A percentile compares a stretch with the other conserved stretches of the same genome.
phyloP scores from a whole-genome alignment of 2,888 invertebrate genomes.

The Biston betularia region DNA sequence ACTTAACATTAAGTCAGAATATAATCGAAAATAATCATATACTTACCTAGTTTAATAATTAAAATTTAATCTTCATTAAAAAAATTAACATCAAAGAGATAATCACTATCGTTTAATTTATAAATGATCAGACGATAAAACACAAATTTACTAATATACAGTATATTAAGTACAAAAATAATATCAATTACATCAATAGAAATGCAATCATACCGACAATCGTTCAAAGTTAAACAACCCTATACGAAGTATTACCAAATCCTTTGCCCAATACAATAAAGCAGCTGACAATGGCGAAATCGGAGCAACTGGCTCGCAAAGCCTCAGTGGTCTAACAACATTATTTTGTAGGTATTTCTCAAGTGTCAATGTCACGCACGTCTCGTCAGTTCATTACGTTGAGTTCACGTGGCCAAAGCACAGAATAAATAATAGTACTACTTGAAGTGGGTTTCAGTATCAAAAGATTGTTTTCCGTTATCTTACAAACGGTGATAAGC shows the following conservation, averaged over 20 bases:
- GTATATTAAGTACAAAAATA: background rate
- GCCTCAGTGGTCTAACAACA: constrained; percentile 38
- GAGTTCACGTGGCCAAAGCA: constrained; percentile 20
- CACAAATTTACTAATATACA: background rate
- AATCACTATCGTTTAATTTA: background rate
- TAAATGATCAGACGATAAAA: constrained; percentile 5
- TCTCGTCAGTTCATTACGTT: constrained; percentile 36
- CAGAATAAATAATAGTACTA: no score
- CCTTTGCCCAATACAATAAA: constrained; percentile 32
- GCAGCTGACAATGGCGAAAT: constrained; percentile 39
- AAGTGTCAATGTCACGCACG: constrained; percentile 56
- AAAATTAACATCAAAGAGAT: no score
- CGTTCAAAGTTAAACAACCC: constrained; percentile 22
- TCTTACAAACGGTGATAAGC: constrained; percentile 23
- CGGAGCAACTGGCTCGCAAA: constrained; percentile 27
- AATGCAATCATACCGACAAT: constrained; percentile 51
- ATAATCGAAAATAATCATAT: no score
- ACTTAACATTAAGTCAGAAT: no score
- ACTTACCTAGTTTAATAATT: no score
- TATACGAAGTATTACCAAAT: constrained; percentile 26
- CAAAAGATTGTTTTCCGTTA: constrained; percentile 18
- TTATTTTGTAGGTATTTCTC: constrained; percentile 45
- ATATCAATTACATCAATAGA: background rate
- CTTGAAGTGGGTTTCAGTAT: constrained; percentile 14
- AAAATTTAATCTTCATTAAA: no score